Conservation (phyloP, 35 echinoderm and acorn worm genomes). For the Amphiura filiformis region DNA sequence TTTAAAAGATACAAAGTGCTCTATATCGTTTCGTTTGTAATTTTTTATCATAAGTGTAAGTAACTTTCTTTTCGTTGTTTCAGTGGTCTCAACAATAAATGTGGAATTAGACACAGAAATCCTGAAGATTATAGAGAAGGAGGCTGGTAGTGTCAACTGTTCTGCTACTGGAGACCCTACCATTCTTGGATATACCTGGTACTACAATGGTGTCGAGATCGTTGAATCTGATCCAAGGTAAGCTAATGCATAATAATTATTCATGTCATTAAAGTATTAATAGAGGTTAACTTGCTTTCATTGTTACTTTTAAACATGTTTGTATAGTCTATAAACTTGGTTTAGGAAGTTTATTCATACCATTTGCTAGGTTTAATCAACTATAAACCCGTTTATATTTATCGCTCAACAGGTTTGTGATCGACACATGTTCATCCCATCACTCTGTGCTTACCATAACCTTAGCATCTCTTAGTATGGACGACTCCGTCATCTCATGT, state of each 20-base stretch:
- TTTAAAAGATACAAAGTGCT: too few species aligned
- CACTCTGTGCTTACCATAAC: slow-evolving; percentile 61
- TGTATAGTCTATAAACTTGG: too few species aligned
- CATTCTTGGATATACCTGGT: slow-evolving; percentile 70
- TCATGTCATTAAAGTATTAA: too few species aligned
- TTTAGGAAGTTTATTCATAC: too few species aligned
- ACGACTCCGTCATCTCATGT: slow-evolving; percentile 66
- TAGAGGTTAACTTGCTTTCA: too few species aligned
- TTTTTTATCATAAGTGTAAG: too few species aligned
- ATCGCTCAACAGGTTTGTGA: slow-evolving; percentile 84
- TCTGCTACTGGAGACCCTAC: slow-evolving; percentile 52
- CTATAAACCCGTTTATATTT: too few species aligned
- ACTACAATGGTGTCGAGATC: slow-evolving; percentile 68
- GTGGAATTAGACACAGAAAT: slow-evolving; percentile 24
- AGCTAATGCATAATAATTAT: too few species aligned
- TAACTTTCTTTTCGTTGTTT: slow-evolving; percentile 3
- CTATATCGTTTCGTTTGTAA: too few species aligned
- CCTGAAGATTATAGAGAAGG: slow-evolving; percentile 56
- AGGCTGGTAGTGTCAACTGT: slow-evolving; percentile 49
- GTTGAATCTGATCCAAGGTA: slow-evolving; percentile 58
- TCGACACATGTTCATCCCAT: slow-evolving; percentile 27
- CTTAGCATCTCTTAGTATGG: slow-evolving; percentile 79
- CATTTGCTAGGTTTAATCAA: too few species aligned
- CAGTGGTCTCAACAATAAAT: slow-evolving; percentile 75
- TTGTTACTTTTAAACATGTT: too few species aligned